A percentile compares a stretch with the other conserved stretches of the same genome.
Conservation (phyloP, 1,140 invertebrate genomes). For the Hermatobates lingyangjiaoensis region DNA sequence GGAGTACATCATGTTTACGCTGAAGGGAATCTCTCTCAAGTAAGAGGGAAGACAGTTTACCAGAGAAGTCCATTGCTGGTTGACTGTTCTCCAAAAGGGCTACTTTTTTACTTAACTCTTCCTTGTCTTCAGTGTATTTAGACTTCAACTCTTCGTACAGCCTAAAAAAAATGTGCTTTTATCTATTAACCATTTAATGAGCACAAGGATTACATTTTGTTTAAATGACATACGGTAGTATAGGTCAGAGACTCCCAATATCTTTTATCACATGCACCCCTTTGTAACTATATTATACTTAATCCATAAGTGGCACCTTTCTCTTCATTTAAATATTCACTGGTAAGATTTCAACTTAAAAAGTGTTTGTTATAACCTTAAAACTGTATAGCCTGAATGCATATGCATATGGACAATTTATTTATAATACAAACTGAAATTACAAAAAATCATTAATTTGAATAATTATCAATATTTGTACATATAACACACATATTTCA, state of each 20-base stretch:
- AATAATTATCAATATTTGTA: too few species aligned
- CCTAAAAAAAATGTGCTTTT: constrained; percentile 17
- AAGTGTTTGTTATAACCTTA: too few species aligned
- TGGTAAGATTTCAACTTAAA: neutral
- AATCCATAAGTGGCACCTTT: neutral
- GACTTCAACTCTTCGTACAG: constrained; percentile 39
- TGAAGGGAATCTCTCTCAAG: constrained; percentile 29
- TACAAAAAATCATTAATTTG: too few species aligned
- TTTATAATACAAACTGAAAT: too few species aligned
- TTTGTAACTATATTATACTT: neutral
- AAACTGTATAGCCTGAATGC: too few species aligned
- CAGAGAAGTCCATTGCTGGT: constrained; percentile 25
- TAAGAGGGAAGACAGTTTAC: constrained; percentile 23
- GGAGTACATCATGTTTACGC: constrained; percentile 24
- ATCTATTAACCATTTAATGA: neutral
- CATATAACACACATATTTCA: too few species aligned
- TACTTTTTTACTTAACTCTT: constrained; percentile 24
- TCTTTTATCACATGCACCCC: neutral
- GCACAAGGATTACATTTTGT: neutral
- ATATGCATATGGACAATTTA: too few species aligned
- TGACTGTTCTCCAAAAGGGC: constrained; percentile 25
- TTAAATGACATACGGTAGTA: neutral
- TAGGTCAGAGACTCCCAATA: neutral
- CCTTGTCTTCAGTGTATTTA: constrained; percentile 36
- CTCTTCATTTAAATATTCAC: neutral